phyloP scores from a whole-genome alignment of 2,113 vertebrate species.

The Nibea albiflora region DNA sequence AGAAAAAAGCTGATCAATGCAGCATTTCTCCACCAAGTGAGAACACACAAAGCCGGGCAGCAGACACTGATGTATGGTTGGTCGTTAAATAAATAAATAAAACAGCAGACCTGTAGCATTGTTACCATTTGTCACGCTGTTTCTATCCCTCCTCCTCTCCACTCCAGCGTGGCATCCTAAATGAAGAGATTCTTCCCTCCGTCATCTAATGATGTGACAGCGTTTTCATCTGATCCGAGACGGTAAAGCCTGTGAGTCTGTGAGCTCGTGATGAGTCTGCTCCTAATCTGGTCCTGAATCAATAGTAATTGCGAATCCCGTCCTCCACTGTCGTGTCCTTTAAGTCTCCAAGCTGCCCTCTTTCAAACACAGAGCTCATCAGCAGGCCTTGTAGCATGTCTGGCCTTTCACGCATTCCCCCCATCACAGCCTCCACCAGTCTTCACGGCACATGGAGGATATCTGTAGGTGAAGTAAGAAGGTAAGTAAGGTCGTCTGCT shows the following conservation, averaged over 20 bases:
- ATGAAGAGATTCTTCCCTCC: slow-evolving; percentile 8
- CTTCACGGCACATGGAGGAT: slow-evolving; percentile 19
- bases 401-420: slow-evolving; percentile 29
- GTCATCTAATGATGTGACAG: slow-evolving; percentile 20
- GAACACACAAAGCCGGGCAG: slow-evolving; percentile 41
- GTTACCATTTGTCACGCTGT: no score
- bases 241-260: slow-evolving; percentile 34
- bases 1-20: slow-evolving; percentile 50
- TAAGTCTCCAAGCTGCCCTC: slow-evolving; percentile 33
- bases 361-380: slow-evolving; percentile 29
- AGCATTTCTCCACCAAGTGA: slow-evolving; percentile 42
- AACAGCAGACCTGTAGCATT: slow-evolving; percentile 3
- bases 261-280: slow-evolving; percentile 27
- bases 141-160: background rate
- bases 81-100: slow-evolving; percentile 28
- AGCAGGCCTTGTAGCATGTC: slow-evolving; percentile 7
- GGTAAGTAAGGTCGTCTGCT: slow-evolving; percentile 10
- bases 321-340: slow-evolving; percentile 29
- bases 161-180: background rate
- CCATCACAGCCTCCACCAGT: slow-evolving; percentile 25
- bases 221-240: slow-evolving; percentile 45
- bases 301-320: slow-evolving; percentile 50
- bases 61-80: slow-evolving; percentile 44
- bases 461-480: slow-evolving; percentile 19
- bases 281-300: slow-evolving; percentile 66